A percentile compares a stretch with the other conserved stretches of the same genome.
These are phyloP conservation scores for Drosophila carrolli DNA, from an alignment of 1,140 invertebrate species.

Conservation along the genomic window DNA sequence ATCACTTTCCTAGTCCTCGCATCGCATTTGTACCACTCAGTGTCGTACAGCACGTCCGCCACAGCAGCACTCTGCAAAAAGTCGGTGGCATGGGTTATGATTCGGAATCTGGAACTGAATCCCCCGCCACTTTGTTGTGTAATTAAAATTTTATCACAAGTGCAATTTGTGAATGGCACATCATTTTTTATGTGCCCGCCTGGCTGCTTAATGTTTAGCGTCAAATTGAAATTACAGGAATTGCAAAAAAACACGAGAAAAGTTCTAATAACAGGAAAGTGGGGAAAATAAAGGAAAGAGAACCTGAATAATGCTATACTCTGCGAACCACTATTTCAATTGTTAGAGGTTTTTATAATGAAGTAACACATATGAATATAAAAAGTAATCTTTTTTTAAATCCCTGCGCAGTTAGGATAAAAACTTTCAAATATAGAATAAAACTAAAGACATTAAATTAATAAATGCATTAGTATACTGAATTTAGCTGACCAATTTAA, in stretches of 20 bases:
- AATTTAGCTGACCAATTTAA: too few relatives aligned
- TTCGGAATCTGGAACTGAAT: conserved; percentile 1
- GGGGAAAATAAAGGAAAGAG: neutral
- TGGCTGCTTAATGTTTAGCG: conserved; percentile 56
- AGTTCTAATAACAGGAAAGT: conserved; percentile 2
- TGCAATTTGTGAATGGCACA: conserved; percentile 69
- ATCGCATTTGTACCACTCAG: conserved; percentile 84
- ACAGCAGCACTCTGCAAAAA: conserved; percentile 63
- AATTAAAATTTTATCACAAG: conserved; percentile 80
- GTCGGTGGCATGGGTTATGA: conserved; percentile 15
- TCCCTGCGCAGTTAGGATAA: too few relatives aligned
- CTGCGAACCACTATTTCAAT: neutral
- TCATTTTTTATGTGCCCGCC: conserved; percentile 67
- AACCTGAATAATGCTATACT: neutral
- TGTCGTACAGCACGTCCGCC: conserved; percentile 72
- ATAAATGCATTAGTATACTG: too few relatives aligned
- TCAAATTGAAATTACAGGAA: conserved; percentile 72
- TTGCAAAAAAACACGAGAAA: conserved; percentile 24
- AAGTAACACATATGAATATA: too few relatives aligned
- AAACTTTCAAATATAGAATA: too few relatives aligned
- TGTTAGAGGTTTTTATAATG: too few relatives aligned
- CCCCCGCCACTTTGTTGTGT: conserved; percentile 56
- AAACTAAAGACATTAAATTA: too few relatives aligned
- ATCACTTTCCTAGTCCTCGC: conserved; percentile 80
- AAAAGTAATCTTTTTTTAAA: too few relatives aligned